Base-by-base conservation (phyloP, 2,888 invertebrate species). In the Heliconius hortense region DNA sequence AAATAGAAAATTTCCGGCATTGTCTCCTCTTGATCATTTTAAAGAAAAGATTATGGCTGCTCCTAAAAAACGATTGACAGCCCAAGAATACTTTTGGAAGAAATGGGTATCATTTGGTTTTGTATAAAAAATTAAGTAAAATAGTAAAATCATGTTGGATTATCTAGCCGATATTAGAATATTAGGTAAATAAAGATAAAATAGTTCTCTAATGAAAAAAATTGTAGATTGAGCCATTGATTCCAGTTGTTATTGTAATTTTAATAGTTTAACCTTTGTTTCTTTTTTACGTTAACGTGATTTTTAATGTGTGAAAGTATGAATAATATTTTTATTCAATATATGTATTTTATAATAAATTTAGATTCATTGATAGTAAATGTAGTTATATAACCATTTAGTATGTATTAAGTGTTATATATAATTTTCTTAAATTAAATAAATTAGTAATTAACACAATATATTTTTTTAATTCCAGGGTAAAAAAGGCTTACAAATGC, bases 401-500 rank as follows among this genome's bases (percentile, higher is more conserved):
- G 60, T 60, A 60, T 60, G 15, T 48, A 18, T 5, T 5, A 48
- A 48, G 2, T 48, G 43, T 26, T 60, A 4, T 60, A 26, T 60
- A 59, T 53, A n/a, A 53, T 60, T 13, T 60, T 7, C 18, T 15
- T 26, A 15, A 18, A 15, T 15, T 5, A 15, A 26, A 26, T 26
- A 60, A 56, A 24, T 39, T 26, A 59, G 26, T 71, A 71, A 28
- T 28, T 28, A 31, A 71, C 24, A n/a, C 66, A 31, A 43, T 43
- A 39, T 39, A 70, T 18, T 73, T 63, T 67, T 75, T 18, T 21
- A 15, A n/a, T 79, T 94, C 62, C 93, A 97, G 97, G 93, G 95
- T 96, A 87, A 96, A 96, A 89, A 97, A 97, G 93, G 96, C 96
- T 63, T 97, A 96, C 94, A 96, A 96, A 88, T 97, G 97, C 89